Conservation (phyloP, 2,797 vertebrate genomes). For the Girardinus metallicus region DNA sequence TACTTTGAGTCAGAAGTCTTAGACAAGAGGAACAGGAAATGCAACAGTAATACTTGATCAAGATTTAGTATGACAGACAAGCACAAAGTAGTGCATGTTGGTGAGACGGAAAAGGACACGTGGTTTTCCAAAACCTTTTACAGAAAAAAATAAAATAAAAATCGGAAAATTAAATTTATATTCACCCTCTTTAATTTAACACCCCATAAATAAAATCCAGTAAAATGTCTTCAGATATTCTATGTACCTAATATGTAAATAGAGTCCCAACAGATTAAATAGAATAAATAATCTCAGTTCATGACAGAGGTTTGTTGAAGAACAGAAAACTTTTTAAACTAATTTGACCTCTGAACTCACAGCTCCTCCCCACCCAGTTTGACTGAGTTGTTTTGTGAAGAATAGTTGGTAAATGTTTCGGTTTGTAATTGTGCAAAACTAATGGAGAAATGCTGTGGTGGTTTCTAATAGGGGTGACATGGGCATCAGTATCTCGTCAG, state of each 20-base stretch:
- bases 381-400: conserved; percentile 1
- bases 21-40: neutral
- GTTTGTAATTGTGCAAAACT: neutral
- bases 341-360: neutral
- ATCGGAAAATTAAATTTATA: neutral
- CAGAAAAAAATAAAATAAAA: neutral
- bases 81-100: neutral
- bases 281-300: neutral
- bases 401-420: neutral
- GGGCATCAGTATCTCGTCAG: too few species aligned
- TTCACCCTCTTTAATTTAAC: neutral
- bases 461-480: too few species aligned
- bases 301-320: neutral
- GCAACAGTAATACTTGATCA: neutral
- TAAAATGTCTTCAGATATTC: neutral
- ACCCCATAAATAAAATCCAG: neutral
- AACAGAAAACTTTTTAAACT: neutral
- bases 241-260: neutral
- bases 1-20: conserved; percentile 33
- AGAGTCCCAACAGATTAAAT: neutral
- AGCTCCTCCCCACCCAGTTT: neutral
- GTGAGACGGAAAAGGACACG: neutral
- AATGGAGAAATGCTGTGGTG: neutral
- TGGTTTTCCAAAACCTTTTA: neutral
- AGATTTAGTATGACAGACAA: neutral